These are phyloP conservation scores for Peromyscus melanophrys DNA, from an alignment of 2,797 vertebrate genomes.

Conservation along the genomic window DNA sequence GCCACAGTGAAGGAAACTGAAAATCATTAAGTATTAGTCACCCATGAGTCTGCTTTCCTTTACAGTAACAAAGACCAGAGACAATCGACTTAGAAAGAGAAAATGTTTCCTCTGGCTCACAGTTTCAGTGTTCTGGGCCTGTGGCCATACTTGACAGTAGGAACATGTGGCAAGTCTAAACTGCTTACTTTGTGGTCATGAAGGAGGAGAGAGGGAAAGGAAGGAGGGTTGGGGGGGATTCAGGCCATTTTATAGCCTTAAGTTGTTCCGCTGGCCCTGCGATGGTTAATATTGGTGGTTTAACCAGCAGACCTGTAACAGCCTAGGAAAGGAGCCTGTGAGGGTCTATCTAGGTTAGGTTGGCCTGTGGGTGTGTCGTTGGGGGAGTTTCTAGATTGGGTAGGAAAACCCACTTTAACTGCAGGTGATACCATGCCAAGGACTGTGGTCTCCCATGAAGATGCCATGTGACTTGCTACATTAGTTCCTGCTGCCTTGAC, in stretches of 20 bases:
- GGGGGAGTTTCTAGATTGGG: background rate
- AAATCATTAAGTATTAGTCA: background rate
- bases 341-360: background rate
- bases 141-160: background rate
- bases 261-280: background rate
- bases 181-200: background rate
- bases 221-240: too few relatives aligned
- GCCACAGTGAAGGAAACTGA: background rate
- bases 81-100: background rate
- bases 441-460: background rate
- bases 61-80: background rate
- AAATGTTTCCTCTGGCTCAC: background rate
- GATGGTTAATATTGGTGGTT: background rate
- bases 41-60: background rate
- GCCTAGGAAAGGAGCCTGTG: background rate
- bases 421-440: background rate
- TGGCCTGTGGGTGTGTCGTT: background rate
- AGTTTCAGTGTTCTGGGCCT: background rate
- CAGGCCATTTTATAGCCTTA: background rate
- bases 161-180: background rate
- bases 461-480: background rate
- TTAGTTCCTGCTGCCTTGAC: background rate
- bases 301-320: background rate
- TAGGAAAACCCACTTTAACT: background rate
- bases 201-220: background rate